These are phyloP conservation scores for Caerostris extrusa DNA, from an alignment of 1,140 invertebrate genomes.

Conservation along the genomic window DNA sequence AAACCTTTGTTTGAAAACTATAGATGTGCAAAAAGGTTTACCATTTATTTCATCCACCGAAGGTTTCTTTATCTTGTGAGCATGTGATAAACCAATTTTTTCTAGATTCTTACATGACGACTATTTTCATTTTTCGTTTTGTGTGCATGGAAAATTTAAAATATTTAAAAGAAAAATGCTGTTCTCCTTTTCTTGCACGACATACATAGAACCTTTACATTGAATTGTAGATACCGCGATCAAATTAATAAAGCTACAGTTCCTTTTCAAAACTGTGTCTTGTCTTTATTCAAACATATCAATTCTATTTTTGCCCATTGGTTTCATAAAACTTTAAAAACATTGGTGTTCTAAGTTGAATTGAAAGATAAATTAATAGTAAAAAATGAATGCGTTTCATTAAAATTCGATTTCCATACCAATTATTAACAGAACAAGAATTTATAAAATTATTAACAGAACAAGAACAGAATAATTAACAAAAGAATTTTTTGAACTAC, in stretches of 20 bases:
- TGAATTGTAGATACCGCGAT: conserved; percentile 77
- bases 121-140: conserved; percentile 48
- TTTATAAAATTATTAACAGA: too few relatives aligned
- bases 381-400: too few relatives aligned
- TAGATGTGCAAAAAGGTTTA: conserved; percentile 70
- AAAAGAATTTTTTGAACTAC: too few relatives aligned
- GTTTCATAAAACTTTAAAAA: too few relatives aligned
- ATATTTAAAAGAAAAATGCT: conserved; percentile 59
- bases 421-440: too few relatives aligned
- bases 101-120: conserved; percentile 67
- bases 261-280: conserved; percentile 67
- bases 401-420: too few relatives aligned
- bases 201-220: conserved; percentile 77
- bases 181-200: conserved; percentile 77
- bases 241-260: conserved; percentile 77
- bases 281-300: not conserved
- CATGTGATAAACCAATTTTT: conserved; percentile 74
- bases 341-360: too few relatives aligned
- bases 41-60: conserved; percentile 63
- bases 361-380: too few relatives aligned
- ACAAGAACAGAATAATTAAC: too few relatives aligned
- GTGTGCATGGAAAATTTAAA: conserved; percentile 73
- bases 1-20: conserved; percentile 72
- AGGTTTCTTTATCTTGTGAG: conserved; percentile 63
- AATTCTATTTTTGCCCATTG: too few relatives aligned